Evolutionary conservation across 2,797 vertebrate genomes (phyloP).

Genomic region (Sarcoramphus papa): DNA sequence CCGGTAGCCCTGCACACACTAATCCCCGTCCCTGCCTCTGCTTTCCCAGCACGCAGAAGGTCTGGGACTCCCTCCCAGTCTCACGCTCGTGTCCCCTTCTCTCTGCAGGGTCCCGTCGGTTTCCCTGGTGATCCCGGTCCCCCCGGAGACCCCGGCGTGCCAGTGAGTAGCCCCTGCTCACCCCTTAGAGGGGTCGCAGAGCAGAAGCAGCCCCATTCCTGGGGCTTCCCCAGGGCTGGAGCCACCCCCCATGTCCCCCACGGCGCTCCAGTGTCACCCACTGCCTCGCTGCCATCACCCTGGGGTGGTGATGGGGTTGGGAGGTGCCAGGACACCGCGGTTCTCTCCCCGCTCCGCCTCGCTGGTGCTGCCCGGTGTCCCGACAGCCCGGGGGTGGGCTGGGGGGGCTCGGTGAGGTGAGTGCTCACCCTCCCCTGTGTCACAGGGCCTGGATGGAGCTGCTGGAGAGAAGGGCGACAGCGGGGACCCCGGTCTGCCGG

Average conservation of each 20-base stretch:
- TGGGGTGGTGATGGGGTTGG: background rate
- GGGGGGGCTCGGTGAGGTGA: background rate
- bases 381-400: background rate
- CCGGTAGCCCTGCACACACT: background rate
- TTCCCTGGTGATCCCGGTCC: constrained; percentile 88
- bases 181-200: background rate
- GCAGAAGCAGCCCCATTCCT: background rate
- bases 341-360: background rate
- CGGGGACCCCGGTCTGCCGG: constrained; percentile 81
- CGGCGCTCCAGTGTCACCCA: background rate
- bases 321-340: background rate
- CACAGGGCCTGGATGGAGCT: constrained; percentile 82
- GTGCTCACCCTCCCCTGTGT: background rate
- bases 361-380: background rate
- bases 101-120: constrained; percentile 83
- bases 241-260: background rate
- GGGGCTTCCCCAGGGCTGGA: background rate
- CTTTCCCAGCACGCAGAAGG: background rate
- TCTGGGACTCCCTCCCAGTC: background rate
- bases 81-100: background rate
- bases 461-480: constrained; percentile 84
- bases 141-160: constrained; percentile 82
- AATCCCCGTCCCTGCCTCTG: background rate
- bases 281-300: too few species aligned
- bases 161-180: constrained; percentile 69